Base-by-base conservation (phyloP, 2,113 vertebrate genomes). In the Tricholaema leucomelas region DNA sequence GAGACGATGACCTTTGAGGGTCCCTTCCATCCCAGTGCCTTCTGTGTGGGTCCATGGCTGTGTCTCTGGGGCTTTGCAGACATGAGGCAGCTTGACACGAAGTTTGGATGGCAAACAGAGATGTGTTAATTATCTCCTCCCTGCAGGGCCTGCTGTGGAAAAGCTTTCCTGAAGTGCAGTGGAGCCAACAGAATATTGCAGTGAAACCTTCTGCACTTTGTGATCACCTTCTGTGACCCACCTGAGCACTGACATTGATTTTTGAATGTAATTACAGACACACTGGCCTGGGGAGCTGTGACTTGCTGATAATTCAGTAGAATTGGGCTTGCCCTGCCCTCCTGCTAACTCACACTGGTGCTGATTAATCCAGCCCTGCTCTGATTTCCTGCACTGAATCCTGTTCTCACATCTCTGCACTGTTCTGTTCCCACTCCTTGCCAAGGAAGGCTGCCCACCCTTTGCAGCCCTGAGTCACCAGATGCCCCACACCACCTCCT, bases 251-350 rank as follows among this genome's bases (percentile, higher is more conserved):
- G 87, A 77, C 72, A 89, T 27, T 91, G 87, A 92, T 92, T 94
- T 90, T 89, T 78, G 58, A 78, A 92, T 94, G 93, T 95, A 92
- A 94, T 95, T 89, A 92, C 84, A 83, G 87, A 91, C 81, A 83
- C 76, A 90, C 72, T 80, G 84, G 84, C 76, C 88, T 92, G 79
- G 58, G 84, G 69, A 96, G 75, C 89, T 87, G 83, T 87, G 87
- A 95, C 78, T 83, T 60, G 59, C 38, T 93, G 81, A 87, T 92
- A 95, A 95, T 59, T 87, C 84, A 89, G 63, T 91, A 91, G 91
- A 91, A 92, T 44, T 83, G 78, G 75, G 52, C 71, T 94, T 87
- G 86, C 84, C 78, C 88, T 77, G 72, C 58, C 56, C 72, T 89
- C 56, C 55, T 72, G 35, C 78, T 83, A 70, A 83, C 69, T 85